These are phyloP conservation scores for Rhynchopsitta pachyrhyncha DNA, from an alignment of 2,113 vertebrate species.

Conservation along the genomic window DNA sequence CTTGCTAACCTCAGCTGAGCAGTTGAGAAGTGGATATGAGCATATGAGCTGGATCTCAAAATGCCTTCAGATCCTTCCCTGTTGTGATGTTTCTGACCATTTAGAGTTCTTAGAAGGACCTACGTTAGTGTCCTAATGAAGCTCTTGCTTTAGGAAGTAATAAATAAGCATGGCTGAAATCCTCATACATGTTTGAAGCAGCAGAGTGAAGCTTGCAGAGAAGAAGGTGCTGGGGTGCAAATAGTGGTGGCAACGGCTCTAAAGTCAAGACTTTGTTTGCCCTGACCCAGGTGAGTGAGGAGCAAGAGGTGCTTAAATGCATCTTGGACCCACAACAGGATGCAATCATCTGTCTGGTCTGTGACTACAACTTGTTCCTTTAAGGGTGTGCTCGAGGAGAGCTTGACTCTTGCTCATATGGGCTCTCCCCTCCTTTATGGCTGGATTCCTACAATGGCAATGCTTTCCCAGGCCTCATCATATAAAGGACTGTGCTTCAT, in stretches of 20 bases:
- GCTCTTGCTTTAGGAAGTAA: not conserved
- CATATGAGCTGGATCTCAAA: not conserved
- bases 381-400: not conserved
- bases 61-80: not conserved
- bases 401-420: rapidly evolving
- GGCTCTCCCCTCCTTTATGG: not conserved
- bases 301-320: not conserved
- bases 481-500: not conserved
- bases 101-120: not conserved
- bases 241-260: not conserved
- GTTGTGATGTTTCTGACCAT: not conserved
- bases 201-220: not conserved
- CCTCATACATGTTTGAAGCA: not conserved
- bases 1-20: not conserved
- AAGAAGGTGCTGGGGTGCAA: not conserved
- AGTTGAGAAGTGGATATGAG: not conserved
- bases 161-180: not conserved
- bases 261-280: not conserved
- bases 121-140: not conserved
- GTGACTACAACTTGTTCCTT: not conserved
- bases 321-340: not conserved
- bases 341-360: not conserved
- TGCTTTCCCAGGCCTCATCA: not conserved
- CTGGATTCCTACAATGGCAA: not conserved
- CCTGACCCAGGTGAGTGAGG: not conserved